Evolutionary conservation across 2,797 vertebrate species (phyloP).

Genomic region (Ptychobarbus kaznakovi): DNA sequence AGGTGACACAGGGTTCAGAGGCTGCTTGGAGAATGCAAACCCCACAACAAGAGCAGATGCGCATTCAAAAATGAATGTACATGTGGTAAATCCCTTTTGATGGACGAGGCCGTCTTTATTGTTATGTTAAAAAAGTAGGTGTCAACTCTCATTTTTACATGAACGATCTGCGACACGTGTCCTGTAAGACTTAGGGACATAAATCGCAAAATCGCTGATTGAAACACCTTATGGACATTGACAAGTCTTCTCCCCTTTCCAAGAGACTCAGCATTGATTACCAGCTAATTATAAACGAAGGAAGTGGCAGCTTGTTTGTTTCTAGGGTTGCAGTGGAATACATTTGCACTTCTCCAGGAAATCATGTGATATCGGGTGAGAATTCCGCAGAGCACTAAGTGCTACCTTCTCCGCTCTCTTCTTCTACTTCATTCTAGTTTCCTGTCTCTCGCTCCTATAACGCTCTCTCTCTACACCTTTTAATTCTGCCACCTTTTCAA

Average conservation of each 20-base stretch:
- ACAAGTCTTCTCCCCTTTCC: slow-evolving; percentile 46
- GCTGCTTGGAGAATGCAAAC: slow-evolving; percentile 64
- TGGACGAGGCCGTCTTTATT: not conserved
- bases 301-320: slow-evolving; percentile 84
- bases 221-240: slow-evolving; percentile 42
- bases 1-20: slow-evolving; percentile 71
- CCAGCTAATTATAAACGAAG: slow-evolving; percentile 82
- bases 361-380: slow-evolving; percentile 76
- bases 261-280: slow-evolving; percentile 77
- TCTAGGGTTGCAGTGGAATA: slow-evolving; percentile 82
- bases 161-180: not conserved
- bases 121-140: slow-evolving; percentile 11
- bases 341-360: slow-evolving; percentile 80
- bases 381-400: slow-evolving; percentile 79
- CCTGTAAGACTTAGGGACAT: slow-evolving; percentile 22
- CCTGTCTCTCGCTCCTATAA: slow-evolving; percentile 55
- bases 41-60: slow-evolving; percentile 56
- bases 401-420: slow-evolving; percentile 68
- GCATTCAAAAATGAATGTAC: slow-evolving; percentile 25
- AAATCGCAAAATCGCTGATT: slow-evolving; percentile 27
- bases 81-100: slow-evolving; percentile 31
- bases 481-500: slow-evolving; percentile 69
- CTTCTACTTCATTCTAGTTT: slow-evolving; percentile 35
- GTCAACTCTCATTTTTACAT: slow-evolving; percentile 8
- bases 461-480: slow-evolving; percentile 67